Percentiles rank a stretch among this genome's conserved stretches.
Evolutionary conservation across 2,113 vertebrate species (phyloP).

Genomic region (Terrapene triunguis): DNA sequence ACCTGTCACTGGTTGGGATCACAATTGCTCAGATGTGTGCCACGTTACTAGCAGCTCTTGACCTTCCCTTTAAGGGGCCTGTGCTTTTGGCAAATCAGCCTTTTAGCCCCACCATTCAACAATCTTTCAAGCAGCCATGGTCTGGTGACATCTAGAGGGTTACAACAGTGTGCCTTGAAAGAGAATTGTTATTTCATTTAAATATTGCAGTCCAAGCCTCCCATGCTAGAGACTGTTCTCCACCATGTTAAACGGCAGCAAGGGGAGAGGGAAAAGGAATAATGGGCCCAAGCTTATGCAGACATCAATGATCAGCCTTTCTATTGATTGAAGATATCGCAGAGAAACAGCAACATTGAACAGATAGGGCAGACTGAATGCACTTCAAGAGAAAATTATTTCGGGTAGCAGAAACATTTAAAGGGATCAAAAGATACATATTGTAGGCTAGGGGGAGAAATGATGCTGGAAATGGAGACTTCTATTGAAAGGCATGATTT

Average conservation of each 20-base stretch:
- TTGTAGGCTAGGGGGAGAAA: not conserved
- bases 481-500: not conserved
- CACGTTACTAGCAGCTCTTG: not conserved
- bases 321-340: not conserved
- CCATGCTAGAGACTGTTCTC: not conserved
- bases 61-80: not conserved
- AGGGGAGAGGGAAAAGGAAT: not conserved
- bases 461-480: not conserved
- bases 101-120: not conserved
- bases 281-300: not conserved
- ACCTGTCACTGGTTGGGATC: not conserved
- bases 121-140: not conserved
- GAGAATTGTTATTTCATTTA: not conserved
- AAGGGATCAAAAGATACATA: not conserved
- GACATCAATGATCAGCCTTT: not conserved
- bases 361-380: not conserved
- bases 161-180: not conserved
- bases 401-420: not conserved
- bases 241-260: not conserved
- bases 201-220: not conserved
- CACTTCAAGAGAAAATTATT: constrained; percentile 36
- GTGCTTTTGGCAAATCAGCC: not conserved
- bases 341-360: not conserved
- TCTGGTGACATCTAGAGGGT: not conserved
- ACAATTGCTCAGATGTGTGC: not conserved